Conservation (phyloP, 2,888 invertebrate species). For the Drosophila emarginata region DNA sequence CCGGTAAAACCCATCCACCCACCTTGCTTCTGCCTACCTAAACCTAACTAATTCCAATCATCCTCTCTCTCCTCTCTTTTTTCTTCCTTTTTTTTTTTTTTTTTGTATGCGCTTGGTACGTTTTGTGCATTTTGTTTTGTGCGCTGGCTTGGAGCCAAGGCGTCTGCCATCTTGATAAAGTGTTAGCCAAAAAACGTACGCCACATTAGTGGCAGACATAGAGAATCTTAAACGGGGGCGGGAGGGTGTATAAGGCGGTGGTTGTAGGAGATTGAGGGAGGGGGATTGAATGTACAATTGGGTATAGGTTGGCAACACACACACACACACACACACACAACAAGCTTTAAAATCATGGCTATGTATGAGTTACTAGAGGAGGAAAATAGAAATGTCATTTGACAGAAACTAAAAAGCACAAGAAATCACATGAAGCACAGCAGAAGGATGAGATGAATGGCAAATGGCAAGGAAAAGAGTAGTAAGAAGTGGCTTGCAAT, state of each 20-base stretch:
- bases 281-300: too few species aligned
- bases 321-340: conserved; percentile 25
- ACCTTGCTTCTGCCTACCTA: background rate
- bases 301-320: conserved; percentile 41
- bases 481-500: background rate
- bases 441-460: background rate
- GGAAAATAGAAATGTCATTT: conserved; percentile 75
- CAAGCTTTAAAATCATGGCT: conserved; percentile 29
- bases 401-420: conserved; percentile 60
- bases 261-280: background rate
- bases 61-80: background rate
- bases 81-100: background rate
- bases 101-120: conserved; percentile 43
- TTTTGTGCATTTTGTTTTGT: conserved; percentile 72
- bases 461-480: background rate
- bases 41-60: conserved; percentile 1
- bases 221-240: conserved; percentile 1
- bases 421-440: conserved; percentile 47
- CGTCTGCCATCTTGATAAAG: conserved; percentile 79
- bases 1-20: background rate
- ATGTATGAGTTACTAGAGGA: conserved; percentile 59
- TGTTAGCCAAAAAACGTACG: conserved; percentile 77
- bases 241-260: background rate
- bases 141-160: conserved; percentile 68
- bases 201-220: conserved; percentile 72